phyloP scores from a whole-genome alignment of 2,113 vertebrate genomes.

The Rattus rattus region DNA sequence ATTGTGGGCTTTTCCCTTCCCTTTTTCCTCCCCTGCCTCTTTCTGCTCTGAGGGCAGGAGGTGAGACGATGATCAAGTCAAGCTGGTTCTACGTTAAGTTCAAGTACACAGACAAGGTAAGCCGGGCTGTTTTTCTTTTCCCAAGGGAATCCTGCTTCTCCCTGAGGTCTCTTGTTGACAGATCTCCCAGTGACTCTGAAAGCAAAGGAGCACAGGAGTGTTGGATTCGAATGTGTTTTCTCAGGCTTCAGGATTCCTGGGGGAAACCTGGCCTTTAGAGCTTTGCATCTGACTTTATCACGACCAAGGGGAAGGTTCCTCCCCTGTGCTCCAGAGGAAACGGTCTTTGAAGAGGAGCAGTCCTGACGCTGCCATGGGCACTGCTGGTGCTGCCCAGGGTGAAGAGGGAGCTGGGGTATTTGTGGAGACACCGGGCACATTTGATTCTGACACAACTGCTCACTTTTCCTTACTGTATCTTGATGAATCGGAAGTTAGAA shows the following conservation, averaged over 20 bases:
- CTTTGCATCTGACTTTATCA: background rate
- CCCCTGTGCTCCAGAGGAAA: background rate
- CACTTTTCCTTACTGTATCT: background rate
- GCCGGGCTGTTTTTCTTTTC: constrained; percentile 77
- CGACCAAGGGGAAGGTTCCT: constrained; percentile 35
- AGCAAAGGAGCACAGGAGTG: background rate
- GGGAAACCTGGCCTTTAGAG: background rate
- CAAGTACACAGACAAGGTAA: constrained; percentile 98
- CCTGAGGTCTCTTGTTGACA: constrained; percentile 14
- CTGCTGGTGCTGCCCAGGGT: background rate
- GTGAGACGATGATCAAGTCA: constrained; percentile 96
- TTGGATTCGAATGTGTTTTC: background rate
- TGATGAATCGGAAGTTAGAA: background rate
- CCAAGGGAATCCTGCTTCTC: constrained; percentile 1
- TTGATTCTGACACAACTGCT: constrained; percentile 1
- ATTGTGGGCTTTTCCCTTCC: background rate
- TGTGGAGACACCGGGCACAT: background rate
- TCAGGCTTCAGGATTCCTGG: background rate
- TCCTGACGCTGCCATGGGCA: background rate
- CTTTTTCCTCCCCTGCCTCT: background rate
- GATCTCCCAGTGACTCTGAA: background rate
- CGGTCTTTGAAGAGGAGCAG: background rate
- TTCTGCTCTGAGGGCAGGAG: constrained; percentile 60
- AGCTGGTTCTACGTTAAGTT: constrained; percentile 99
- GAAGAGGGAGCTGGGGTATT: background rate